Evolutionary conservation across 1,140 invertebrate genomes (phyloP).

Genomic region (Yoshiicerus persimilis): DNA sequence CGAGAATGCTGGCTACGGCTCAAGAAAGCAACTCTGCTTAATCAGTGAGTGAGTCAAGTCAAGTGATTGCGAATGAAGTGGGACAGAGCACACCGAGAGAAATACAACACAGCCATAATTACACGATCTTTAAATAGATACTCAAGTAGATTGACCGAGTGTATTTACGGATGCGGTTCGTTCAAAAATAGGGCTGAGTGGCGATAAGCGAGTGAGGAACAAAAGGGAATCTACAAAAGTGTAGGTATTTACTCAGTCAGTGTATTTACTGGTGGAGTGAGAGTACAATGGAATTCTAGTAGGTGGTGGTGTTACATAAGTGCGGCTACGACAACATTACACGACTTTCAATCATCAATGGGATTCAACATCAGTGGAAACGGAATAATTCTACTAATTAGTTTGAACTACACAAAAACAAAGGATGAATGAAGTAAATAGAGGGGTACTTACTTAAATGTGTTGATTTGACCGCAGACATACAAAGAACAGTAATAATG

Average conservation of each 20-base stretch:
- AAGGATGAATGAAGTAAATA: neutral
- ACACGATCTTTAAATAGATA: neutral
- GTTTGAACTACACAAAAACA: neutral
- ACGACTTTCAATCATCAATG: neutral
- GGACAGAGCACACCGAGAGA: neutral
- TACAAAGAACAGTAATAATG: neutral
- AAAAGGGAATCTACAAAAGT: no score
- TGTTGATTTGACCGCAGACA: neutral
- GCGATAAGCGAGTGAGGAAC: neutral
- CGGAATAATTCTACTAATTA: neutral
- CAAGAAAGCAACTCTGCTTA: neutral
- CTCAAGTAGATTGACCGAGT: no score
- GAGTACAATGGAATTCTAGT: neutral
- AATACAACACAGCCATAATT: neutral
- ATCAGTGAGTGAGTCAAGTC: neutral
- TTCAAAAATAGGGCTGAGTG: neutral
- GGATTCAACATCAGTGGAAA: neutral
- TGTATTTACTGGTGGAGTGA: neutral
- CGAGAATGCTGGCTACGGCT: no score
- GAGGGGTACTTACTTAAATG: neutral
- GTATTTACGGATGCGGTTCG: no score
- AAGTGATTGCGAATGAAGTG: neutral
- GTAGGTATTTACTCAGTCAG: neutral
- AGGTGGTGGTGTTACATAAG: neutral
- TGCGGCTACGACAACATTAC: neutral